Conservation (phyloP, 2,113 vertebrate species). For the Aspiorhynchus laticeps region DNA sequence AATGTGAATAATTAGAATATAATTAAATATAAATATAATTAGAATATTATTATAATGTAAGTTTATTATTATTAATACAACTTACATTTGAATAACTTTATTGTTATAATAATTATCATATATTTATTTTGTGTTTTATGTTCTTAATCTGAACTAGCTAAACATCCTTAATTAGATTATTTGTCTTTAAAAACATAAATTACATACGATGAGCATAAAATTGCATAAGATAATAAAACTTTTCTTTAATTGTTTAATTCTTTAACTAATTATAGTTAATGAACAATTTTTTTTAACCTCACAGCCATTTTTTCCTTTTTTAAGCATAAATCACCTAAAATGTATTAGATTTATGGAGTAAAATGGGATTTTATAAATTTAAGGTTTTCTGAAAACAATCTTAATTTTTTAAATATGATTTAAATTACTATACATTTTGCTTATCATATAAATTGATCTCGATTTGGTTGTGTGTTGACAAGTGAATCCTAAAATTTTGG, state of each 20-base stretch:
- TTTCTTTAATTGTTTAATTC: too few species aligned
- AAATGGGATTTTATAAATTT: background rate
- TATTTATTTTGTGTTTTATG: background rate
- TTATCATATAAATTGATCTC: background rate
- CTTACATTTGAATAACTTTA: background rate
- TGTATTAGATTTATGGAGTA: background rate
- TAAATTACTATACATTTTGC: background rate
- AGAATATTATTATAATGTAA: too few species aligned
- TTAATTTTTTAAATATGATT: background rate
- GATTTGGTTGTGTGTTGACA: background rate
- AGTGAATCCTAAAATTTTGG: background rate
- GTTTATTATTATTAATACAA: background rate
- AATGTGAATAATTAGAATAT: background rate
- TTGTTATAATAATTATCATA: background rate
- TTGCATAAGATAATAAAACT: too few species aligned
- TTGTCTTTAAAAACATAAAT: too few species aligned
- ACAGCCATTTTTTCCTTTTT: background rate
- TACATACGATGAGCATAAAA: too few species aligned
- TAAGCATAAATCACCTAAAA: background rate
- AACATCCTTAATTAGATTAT: too few species aligned
- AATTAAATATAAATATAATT: background rate
- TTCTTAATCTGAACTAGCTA: background rate
- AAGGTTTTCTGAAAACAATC: background rate
- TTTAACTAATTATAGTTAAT: too few species aligned
- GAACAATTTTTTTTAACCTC: background rate